Conservation (phyloP, 2,797 vertebrate species). For the Nothura maculosa region DNA sequence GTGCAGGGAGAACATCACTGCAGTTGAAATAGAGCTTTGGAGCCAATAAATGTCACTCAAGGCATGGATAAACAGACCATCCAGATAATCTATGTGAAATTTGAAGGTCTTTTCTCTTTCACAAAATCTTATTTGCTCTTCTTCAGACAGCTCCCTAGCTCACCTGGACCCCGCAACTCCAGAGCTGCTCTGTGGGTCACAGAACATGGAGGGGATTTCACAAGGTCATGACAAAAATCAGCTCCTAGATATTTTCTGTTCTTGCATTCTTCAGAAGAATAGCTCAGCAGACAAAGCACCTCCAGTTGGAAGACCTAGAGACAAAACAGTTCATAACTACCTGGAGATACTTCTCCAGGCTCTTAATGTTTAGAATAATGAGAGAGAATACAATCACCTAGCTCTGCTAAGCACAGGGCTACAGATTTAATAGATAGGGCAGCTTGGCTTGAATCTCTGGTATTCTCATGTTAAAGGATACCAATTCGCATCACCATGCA, state of each 20-base stretch:
- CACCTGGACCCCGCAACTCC: not conserved
- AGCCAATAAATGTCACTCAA: not conserved
- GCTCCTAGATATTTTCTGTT: not conserved
- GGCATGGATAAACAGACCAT: rapidly evolving
- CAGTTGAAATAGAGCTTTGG: not conserved
- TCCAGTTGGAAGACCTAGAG: not conserved
- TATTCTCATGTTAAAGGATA: not conserved
- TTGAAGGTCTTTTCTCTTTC: not conserved
- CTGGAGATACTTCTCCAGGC: not conserved
- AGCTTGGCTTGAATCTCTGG: not conserved
- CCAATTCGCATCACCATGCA: not conserved
- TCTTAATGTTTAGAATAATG: not conserved
- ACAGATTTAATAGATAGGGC: not conserved
- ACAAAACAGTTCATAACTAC: not conserved
- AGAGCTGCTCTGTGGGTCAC: not conserved
- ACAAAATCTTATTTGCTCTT: not conserved
- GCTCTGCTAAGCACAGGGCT: not conserved
- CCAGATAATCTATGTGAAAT: not conserved
- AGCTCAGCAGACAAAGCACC: not conserved
- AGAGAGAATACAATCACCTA: not conserved
- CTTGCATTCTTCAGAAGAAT: not conserved
- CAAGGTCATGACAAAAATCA: rapidly evolving
- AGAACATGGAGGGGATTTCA: not conserved
- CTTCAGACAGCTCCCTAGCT: not conserved
- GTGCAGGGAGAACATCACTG: not conserved